Evolutionary conservation across 2,888 invertebrate genomes (phyloP).

Genomic region (Synergus gifuensis): DNA sequence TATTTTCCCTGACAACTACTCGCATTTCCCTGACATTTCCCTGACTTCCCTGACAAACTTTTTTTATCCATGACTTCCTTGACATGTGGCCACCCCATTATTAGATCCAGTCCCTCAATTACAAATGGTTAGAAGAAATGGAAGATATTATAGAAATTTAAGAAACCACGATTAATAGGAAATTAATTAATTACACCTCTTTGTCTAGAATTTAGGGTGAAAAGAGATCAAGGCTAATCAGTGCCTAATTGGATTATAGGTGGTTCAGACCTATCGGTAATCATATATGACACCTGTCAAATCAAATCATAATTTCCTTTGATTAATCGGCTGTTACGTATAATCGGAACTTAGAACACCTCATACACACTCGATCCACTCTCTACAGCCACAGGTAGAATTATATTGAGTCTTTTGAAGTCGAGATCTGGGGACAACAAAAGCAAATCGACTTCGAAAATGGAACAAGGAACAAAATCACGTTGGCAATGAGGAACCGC

Average conservation of each 20-base stretch:
- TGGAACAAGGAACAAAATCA: slow-evolving; percentile 50
- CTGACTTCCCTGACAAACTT: too few relatives aligned
- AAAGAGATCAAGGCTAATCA: slow-evolving; percentile 1
- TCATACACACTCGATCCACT: background rate
- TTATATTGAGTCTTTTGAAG: background rate
- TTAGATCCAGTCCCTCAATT: background rate
- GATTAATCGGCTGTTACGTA: background rate
- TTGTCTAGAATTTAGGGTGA: background rate
- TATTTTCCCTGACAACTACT: too few relatives aligned
- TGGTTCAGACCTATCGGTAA: background rate
- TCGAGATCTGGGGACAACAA: background rate
- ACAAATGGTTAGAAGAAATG: background rate
- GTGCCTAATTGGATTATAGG: background rate
- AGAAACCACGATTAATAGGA: too few relatives aligned
- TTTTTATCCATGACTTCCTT: too few relatives aligned
- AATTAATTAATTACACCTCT: too few relatives aligned
- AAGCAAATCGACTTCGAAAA: slow-evolving; percentile 45
- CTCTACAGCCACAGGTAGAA: background rate
- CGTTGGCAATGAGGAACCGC: slow-evolving; percentile 49
- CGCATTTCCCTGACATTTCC: too few relatives aligned
- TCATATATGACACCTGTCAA: slow-evolving; percentile 19
- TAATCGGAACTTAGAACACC: background rate
- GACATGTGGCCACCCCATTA: too few relatives aligned
- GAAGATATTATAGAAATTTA: background rate
- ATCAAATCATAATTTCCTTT: slow-evolving; percentile 10